Evolutionary conservation across 2,888 invertebrate genomes (phyloP).

Genomic region (Latheticus oryzae): DNA sequence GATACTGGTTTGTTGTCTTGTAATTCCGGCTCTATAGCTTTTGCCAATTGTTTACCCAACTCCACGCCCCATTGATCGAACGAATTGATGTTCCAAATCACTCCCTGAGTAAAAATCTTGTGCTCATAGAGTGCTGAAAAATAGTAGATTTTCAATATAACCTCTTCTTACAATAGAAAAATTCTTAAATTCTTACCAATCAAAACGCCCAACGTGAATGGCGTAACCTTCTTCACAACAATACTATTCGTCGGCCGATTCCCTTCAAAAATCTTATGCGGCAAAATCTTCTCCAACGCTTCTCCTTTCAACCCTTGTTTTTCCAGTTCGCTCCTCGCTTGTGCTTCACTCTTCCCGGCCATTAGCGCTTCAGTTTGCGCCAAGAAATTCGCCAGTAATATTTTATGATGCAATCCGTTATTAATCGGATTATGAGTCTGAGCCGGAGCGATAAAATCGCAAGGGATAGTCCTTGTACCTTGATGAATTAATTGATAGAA

Average conservation of each 20-base stretch:
- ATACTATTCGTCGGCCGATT: slow-evolving; percentile 98
- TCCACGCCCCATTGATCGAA: slow-evolving; percentile 99
- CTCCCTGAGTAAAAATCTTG: slow-evolving; percentile 98
- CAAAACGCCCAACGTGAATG: slow-evolving; percentile 91
- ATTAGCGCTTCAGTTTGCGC: slow-evolving; percentile 99
- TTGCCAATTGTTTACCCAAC: slow-evolving; percentile 97
- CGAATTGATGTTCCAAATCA: slow-evolving; percentile 99
- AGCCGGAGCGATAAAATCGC: slow-evolving; percentile 96
- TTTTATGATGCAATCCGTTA: slow-evolving; percentile 89
- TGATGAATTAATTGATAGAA: slow-evolving; percentile 99
- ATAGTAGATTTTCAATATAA: no score
- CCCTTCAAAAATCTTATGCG: slow-evolving; percentile 97
- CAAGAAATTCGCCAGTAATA: slow-evolving; percentile 95
- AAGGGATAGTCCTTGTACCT: slow-evolving; percentile 87
- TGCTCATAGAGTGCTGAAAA: slow-evolving; percentile 94
- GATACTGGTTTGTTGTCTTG: slow-evolving; percentile 74
- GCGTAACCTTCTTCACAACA: slow-evolving; percentile 89
- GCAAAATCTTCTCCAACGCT: slow-evolving; percentile 82
- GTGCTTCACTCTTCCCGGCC: slow-evolving; percentile 69
- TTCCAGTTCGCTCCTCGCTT: slow-evolving; percentile 84
- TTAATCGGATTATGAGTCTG: slow-evolving; percentile 89
- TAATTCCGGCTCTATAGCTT: slow-evolving; percentile 97
- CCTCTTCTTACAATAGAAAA: slow-evolving; percentile 8
- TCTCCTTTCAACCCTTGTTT: slow-evolving; percentile 81
- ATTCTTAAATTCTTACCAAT: slow-evolving; percentile 76